phyloP scores from a whole-genome alignment of 2,797 vertebrate species.

The Cheirogaleus major region DNA sequence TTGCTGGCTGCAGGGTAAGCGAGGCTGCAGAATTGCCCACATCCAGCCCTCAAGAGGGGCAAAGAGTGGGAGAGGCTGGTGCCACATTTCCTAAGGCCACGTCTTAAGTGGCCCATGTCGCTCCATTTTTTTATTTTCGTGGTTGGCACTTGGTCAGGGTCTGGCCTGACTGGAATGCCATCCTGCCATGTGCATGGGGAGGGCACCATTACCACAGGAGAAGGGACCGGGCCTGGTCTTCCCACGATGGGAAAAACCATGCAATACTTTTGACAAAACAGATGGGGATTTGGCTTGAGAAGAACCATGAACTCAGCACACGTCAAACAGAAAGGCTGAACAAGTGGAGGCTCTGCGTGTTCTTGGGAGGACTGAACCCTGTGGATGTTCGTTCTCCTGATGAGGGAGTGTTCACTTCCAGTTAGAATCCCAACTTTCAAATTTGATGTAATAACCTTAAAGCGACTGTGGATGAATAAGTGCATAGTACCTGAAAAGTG shows the following conservation, averaged over 20 bases:
- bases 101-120: not conserved
- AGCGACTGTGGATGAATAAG: fast-evolving
- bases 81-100: not conserved
- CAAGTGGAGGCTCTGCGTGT: not conserved
- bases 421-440: not conserved
- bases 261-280: not conserved
- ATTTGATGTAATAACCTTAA: not conserved
- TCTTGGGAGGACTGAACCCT: not conserved
- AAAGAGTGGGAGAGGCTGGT: fast-evolving
- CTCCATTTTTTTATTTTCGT: fast-evolving
- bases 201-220: not conserved
- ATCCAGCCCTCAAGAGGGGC: not conserved
- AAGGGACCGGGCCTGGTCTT: not conserved
- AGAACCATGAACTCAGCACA: fast-evolving
- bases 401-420: not conserved
- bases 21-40: not conserved
- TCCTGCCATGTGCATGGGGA: not conserved
- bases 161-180: not conserved
- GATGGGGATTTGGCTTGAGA: no score
- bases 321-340: fast-evolving
- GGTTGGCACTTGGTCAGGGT: not conserved
- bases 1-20: no score
- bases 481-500: not conserved
- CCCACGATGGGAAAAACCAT: no score
- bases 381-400: not conserved